Evolutionary conservation across 2,888 invertebrate genomes (phyloP), one percentile per base, ranked within the genome.

Genomic region (Gymnocheta viridis): DNA sequence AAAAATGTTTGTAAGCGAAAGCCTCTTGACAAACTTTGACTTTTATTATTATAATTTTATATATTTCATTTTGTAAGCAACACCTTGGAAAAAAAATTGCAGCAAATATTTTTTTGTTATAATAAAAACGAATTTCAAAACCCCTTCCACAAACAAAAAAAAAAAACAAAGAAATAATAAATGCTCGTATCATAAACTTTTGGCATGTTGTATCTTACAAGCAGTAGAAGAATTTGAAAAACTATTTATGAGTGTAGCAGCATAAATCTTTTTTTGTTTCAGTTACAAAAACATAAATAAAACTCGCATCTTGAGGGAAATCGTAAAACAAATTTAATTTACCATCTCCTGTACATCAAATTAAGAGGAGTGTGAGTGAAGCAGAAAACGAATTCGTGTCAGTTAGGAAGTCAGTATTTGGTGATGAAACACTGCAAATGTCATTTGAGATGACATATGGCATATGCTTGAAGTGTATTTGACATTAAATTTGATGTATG

Each of bases 391-490:
- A 70, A 62, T 24, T 4, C 44, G 19, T 70, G 69, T 56, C 74
- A 62, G 66, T 47, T n/a, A 67, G 66, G 32, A 51, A 62, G 58
- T 73, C 66, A 73, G 17, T 72, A 24, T 47, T 6, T 44, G 41
- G 32, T 49, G 47, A 41, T 70, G 47, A 62, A 62, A 58, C 27
- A 49, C 66, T 85, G 85, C 86, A 82, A 83, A 80, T 85, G 86
- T 77, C 82, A 82, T 51, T 79, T 66, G 24, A 38, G 44, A 72
- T 69, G 82, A 72, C 83, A 83, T 66, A 67, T 83, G 83, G 32
- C 85, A 86, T 83, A 74, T 79, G 76, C 83, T 77, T 84, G 82
- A 85, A 74, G 60, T 86, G 86, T 78, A 69, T 79, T 80, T 85
- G 79, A 84, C 86, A 83, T 77, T 54, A 80, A 24, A 66, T 76